A percentile compares a stretch with the other conserved stretches of the same genome.
Evolutionary conservation across 1,140 invertebrate species (phyloP).

Genomic region (Heliconius hermathena): DNA sequence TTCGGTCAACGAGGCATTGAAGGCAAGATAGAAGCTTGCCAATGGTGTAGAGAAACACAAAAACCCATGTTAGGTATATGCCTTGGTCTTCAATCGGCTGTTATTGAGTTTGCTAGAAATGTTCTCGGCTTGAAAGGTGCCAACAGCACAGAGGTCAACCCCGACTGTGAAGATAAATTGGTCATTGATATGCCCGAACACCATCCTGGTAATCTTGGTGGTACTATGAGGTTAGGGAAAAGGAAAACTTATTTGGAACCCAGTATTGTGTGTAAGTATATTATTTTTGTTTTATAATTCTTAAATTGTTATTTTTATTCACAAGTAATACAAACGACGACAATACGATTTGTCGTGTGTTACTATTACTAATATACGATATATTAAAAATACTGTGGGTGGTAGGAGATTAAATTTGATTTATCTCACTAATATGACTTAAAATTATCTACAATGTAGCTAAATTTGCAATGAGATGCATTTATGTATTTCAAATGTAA

Average conservation of each 20-base stretch:
- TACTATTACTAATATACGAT: too few relatives aligned
- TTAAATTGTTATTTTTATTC: too few relatives aligned
- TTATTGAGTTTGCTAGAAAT: slow-evolving; percentile 98
- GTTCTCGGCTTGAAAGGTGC: slow-evolving; percentile 90
- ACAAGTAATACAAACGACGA: too few relatives aligned
- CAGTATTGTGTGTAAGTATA: slow-evolving; percentile 87
- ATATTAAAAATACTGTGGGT: too few relatives aligned
- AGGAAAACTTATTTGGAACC: slow-evolving; percentile 92
- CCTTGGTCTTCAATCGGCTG: slow-evolving; percentile 97
- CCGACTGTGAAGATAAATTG: slow-evolving; percentile 87
- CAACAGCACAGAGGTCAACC: slow-evolving; percentile 93
- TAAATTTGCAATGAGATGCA: too few relatives aligned
- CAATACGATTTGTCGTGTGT: too few relatives aligned
- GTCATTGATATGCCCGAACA: slow-evolving; percentile 99
- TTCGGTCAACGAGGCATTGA: slow-evolving; percentile 98
- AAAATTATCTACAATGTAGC: too few relatives aligned
- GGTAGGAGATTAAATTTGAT: too few relatives aligned
- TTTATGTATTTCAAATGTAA: too few relatives aligned
- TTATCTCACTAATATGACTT: too few relatives aligned
- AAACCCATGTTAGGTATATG: slow-evolving; percentile 98
- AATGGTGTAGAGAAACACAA: slow-evolving; percentile 94
- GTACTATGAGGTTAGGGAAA: slow-evolving; percentile 98
- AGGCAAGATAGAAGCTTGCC: slow-evolving; percentile 96
- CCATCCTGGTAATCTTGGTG: slow-evolving; percentile 95
- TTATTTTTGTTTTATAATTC: slow-evolving; percentile 17